Evolutionary conservation across 2,888 invertebrate species (phyloP).

Genomic region (Ariolimax columbianus): DNA sequence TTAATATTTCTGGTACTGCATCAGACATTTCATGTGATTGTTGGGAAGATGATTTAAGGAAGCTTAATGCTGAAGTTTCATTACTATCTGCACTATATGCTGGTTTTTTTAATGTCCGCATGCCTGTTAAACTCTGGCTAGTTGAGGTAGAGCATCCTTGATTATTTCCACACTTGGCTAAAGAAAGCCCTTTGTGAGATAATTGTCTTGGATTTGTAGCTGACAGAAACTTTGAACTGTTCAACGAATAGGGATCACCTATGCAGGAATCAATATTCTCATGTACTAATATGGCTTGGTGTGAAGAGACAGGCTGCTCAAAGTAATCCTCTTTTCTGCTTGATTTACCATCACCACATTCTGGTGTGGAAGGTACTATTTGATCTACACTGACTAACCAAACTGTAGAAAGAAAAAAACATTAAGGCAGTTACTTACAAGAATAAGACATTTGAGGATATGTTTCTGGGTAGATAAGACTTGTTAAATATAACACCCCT

Average conservation of each 20-base stretch:
- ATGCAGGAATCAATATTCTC: not conserved
- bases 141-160: too few species aligned
- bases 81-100: not conserved
- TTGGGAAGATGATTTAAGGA: not conserved
- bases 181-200: not conserved
- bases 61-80: not conserved
- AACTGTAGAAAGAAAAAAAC: too few species aligned
- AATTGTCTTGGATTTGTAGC: not conserved
- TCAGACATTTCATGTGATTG: not conserved
- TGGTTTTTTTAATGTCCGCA: not conserved
- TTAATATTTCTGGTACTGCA: not conserved
- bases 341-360: not conserved
- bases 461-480: too few species aligned
- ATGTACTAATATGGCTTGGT: not conserved
- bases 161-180: not conserved
- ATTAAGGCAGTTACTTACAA: too few species aligned
- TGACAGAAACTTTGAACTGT: not conserved
- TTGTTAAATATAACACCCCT: too few species aligned
- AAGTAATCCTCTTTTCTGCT: too few species aligned
- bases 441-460: too few species aligned
- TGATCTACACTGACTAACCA: not conserved
- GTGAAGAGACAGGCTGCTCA: not conserved
- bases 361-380: conserved; percentile 23
- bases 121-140: not conserved
- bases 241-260: not conserved